These are phyloP conservation scores for Hecatera dysodea DNA, from an alignment of 2,888 invertebrate species.

Conservation along the genomic window DNA sequence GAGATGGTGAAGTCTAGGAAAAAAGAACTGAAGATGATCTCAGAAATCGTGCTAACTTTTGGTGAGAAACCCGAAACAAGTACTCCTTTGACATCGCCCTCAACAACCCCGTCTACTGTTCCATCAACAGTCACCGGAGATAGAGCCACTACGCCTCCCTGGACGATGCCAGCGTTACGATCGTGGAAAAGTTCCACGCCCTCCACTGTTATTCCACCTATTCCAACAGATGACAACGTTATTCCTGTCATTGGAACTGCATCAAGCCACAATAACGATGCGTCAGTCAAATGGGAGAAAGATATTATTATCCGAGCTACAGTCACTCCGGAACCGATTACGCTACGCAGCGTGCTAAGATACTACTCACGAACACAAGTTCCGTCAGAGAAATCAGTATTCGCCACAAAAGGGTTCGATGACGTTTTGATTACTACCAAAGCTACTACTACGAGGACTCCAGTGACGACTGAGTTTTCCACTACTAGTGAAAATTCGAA, in stretches of 20 bases:
- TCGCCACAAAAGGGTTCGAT: constrained; percentile 79
- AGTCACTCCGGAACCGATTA: constrained; percentile 80
- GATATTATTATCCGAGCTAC: constrained; percentile 85
- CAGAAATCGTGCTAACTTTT: constrained; percentile 76
- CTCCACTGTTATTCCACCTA: constrained; percentile 78
- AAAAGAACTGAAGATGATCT: constrained; percentile 82
- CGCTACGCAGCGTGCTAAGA: constrained; percentile 79
- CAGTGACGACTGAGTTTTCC: constrained; percentile 74
- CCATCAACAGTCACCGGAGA: constrained; percentile 73
- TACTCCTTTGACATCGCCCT: constrained; percentile 70
- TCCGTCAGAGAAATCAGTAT: constrained; percentile 78
- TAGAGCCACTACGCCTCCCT: constrained; percentile 83
- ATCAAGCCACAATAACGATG: constrained; percentile 80
- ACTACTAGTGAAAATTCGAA: constrained; percentile 77
- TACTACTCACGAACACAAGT: constrained; percentile 78
- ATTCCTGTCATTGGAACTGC: constrained; percentile 79
- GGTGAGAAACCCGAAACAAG: constrained; percentile 76
- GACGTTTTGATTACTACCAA: constrained; percentile 85
- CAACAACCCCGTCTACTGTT: constrained; percentile 71
- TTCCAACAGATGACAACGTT: constrained; percentile 79
- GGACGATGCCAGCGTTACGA: constrained; percentile 89
- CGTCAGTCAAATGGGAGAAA: constrained; percentile 84
- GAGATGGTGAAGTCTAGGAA: constrained; percentile 82
- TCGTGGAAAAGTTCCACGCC: constrained; percentile 83
- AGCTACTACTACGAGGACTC: constrained; percentile 73